Conservation (phyloP, 2,888 invertebrate species). For the Oscheius sp. region DNA sequence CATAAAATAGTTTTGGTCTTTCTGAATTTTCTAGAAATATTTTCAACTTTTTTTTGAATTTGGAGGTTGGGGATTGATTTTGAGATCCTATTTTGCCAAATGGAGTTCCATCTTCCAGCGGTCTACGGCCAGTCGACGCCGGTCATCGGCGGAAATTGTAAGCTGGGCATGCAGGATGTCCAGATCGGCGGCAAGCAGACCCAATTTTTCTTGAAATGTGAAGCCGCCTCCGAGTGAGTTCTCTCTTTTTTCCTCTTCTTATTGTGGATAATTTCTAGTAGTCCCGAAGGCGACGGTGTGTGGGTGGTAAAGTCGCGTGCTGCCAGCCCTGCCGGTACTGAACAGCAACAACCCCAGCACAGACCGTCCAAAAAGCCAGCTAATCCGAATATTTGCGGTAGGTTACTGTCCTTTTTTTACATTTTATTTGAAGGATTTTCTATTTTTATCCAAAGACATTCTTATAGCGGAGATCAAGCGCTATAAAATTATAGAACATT, state of each 20-base stretch:
- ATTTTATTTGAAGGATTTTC: neutral
- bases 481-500: no score
- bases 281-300: slow-evolving; percentile 64
- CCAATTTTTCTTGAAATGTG: slow-evolving; percentile 69
- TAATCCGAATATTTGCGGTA: slow-evolving; percentile 60
- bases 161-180: slow-evolving; percentile 65
- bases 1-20: neutral
- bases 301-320: slow-evolving; percentile 69
- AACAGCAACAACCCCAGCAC: slow-evolving; percentile 52
- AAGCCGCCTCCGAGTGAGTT: slow-evolving; percentile 63
- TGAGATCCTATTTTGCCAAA: neutral
- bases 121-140: slow-evolving; percentile 50
- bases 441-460: neutral
- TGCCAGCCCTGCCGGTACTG: slow-evolving; percentile 35
- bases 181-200: slow-evolving; percentile 70
- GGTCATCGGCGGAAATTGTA: slow-evolving; percentile 69
- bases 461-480: no score
- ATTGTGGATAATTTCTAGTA: slow-evolving; percentile 31
- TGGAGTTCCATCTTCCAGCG: neutral
- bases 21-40: neutral
- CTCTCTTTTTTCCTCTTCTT: neutral
- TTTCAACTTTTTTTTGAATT: neutral
- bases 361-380: slow-evolving; percentile 50
- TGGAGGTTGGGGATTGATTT: no score
- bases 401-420: slow-evolving; percentile 21